phyloP scores from a whole-genome alignment of 2,888 invertebrate species.

The Catocala fraxini region DNA sequence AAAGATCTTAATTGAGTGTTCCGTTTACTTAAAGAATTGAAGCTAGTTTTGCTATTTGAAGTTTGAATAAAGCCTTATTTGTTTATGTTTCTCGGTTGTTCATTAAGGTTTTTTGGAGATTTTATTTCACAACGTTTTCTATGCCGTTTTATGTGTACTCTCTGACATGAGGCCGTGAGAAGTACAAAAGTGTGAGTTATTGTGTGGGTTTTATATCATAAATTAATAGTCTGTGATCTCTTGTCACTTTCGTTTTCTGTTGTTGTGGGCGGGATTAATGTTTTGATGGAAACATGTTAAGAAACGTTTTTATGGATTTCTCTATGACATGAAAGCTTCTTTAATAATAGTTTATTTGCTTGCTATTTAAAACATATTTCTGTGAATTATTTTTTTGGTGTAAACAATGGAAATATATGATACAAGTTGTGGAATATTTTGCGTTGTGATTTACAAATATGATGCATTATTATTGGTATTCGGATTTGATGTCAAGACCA shows the following conservation, averaged over 20 bases:
- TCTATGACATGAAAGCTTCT: no score
- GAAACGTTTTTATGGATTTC: no score
- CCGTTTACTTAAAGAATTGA: slow-evolving; percentile 42
- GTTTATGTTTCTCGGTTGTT: slow-evolving; percentile 44
- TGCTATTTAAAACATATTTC: no score
- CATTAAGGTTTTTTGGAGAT: slow-evolving; percentile 32
- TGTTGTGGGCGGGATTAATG: slow-evolving; percentile 17
- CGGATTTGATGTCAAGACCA: no score
- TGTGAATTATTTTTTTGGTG: no score
- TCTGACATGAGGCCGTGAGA: slow-evolving; percentile 36
- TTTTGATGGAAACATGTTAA: slow-evolving; percentile 1
- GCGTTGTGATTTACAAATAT: no score
- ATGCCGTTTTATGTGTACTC: slow-evolving; percentile 29
- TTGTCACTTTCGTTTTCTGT: slow-evolving; percentile 32
- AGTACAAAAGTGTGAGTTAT: slow-evolving; percentile 28
- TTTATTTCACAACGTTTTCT: slow-evolving; percentile 40
- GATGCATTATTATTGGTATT: no score
- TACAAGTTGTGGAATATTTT: no score
- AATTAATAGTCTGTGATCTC: slow-evolving; percentile 28
- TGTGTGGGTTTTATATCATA: slow-evolving; percentile 24
- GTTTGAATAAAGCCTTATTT: slow-evolving; percentile 52
- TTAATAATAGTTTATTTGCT: no score
- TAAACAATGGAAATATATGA: no score
- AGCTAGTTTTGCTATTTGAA: slow-evolving; percentile 41
- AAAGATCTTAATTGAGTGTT: slow-evolving; percentile 50